phyloP scores from a whole-genome alignment of 1,140 invertebrate genomes.

The Brachystomella parvula region DNA sequence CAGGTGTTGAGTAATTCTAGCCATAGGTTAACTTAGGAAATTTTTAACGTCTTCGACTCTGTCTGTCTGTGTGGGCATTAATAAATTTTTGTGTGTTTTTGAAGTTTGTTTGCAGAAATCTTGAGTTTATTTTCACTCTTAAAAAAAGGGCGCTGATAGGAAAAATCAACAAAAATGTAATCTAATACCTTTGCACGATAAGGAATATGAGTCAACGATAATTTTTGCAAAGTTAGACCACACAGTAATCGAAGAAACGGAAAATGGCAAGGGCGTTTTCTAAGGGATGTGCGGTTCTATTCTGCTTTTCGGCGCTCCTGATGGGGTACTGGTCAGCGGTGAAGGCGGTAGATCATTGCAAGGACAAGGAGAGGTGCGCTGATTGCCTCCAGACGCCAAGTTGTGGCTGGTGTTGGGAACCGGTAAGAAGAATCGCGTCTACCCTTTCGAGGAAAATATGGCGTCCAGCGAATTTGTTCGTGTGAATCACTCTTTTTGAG shows the following conservation, averaged over 20 bases:
- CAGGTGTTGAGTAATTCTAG: too few species aligned
- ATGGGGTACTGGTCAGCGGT: too few species aligned
- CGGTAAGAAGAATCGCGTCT: conserved; percentile 51
- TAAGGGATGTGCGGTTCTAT: not conserved
- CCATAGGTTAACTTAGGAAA: too few species aligned
- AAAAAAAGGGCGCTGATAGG: not conserved
- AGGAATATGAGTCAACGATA: too few species aligned
- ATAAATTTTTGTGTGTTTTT: too few species aligned
- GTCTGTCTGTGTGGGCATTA: too few species aligned
- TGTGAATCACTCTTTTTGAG: too few species aligned
- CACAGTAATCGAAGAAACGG: not conserved
- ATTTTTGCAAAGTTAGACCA: not conserved
- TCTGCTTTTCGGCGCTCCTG: too few species aligned
- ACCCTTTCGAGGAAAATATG: too few species aligned
- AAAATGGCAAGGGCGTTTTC: not conserved
- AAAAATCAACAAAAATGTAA: not conserved
- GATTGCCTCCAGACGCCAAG: conserved; percentile 82
- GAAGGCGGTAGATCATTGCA: not conserved
- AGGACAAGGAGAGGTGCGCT: conserved; percentile 67
- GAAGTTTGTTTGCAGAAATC: not conserved
- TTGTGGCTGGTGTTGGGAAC: conserved; percentile 86
- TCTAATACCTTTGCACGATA: too few species aligned
- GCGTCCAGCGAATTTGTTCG: too few species aligned
- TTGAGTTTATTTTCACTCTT: not conserved
- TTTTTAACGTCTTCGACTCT: too few species aligned